Conservation (phyloP, 1,140 invertebrate genomes). For the Grapholita molesta region DNA sequence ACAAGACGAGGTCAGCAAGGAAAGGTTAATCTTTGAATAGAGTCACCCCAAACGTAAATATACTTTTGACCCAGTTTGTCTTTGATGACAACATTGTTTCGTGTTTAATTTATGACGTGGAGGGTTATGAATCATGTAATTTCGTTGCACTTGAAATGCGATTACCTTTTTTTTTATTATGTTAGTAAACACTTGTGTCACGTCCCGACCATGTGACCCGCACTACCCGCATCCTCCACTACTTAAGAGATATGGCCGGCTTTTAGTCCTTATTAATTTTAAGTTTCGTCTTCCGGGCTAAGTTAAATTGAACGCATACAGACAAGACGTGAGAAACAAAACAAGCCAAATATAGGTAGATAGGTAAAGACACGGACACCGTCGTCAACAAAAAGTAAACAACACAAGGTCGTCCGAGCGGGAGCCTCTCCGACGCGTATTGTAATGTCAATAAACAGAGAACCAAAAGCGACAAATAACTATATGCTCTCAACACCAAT, state of each 20-base stretch:
- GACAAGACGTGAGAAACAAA: background rate
- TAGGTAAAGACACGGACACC: background rate
- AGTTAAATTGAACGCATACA: background rate
- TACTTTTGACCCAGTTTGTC: constrained; percentile 20
- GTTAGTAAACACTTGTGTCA: background rate
- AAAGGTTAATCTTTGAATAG: constrained; percentile 20
- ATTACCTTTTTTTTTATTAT: background rate
- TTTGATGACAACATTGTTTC: background rate
- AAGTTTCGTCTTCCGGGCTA: constrained; percentile 1
- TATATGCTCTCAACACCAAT: background rate
- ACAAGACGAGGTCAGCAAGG: constrained; percentile 37
- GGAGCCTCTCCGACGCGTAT: background rate
- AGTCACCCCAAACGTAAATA: constrained; percentile 13
- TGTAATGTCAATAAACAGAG: constrained; percentile 6
- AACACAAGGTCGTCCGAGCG: background rate
- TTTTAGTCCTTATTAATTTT: constrained; percentile 6
- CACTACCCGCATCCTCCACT: background rate
- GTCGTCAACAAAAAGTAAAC: constrained; percentile 13
- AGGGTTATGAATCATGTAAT: background rate
- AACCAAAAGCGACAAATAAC: constrained; percentile 4
- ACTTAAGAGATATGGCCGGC: background rate
- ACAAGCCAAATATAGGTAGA: background rate
- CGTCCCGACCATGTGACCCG: background rate
- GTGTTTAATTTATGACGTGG: background rate
- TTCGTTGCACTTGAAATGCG: background rate